Base-by-base conservation (phyloP, 2,888 invertebrate species). In the Pyrgus malvae region DNA sequence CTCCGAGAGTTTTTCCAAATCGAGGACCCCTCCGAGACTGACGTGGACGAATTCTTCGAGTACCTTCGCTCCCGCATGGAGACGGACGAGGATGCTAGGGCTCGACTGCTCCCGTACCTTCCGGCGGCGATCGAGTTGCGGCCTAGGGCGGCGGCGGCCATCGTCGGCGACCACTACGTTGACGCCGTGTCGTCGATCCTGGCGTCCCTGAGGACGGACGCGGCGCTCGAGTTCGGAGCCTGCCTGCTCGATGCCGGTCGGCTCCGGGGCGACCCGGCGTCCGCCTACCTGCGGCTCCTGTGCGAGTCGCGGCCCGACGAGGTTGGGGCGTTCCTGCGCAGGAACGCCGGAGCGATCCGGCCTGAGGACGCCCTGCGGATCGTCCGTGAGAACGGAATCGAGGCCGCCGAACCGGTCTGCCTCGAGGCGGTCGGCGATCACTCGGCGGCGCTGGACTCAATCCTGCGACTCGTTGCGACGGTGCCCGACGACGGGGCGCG, bases 361-460 rank as follows among this genome's bases (percentile, higher is more conserved):
- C 90, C 90, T 8, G 90, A 90, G 62, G 80, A 83, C 12, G 88
- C 90, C 25, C 67, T 90, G 12, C 62, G 63, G 3, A 68, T 78
- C 11, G 76, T 89, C 33, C 74, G 73, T 21, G 77, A 76, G 51
- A 63, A 69, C 31, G 79, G 77, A 1, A 75, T 77, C 4, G 56
- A 56, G 11, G 77, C 78, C 16, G 88, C 88, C 3, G 88, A 83
- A 65, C 80, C 90, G 16, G 48, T 61, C 16, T 88, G 89, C 55
- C 72, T 90, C 27, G 90, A 90, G 64, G 82, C 85, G 25, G 70
- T 72, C 37, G 90, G 90, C 16, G 90, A 90, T 62, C 70, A 78
- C 35, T 63, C 66, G 46, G 84, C 70, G 9, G 90, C 90, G 16
- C 74, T 90, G 14, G 80, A 83, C 31, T 74, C 72, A 11, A 64